A percentile compares a stretch with the other conserved stretches of the same genome.
These are phyloP conservation scores for Ctenodactylus gundi DNA, from an alignment of 2,113 vertebrate species.

Conservation along the genomic window DNA sequence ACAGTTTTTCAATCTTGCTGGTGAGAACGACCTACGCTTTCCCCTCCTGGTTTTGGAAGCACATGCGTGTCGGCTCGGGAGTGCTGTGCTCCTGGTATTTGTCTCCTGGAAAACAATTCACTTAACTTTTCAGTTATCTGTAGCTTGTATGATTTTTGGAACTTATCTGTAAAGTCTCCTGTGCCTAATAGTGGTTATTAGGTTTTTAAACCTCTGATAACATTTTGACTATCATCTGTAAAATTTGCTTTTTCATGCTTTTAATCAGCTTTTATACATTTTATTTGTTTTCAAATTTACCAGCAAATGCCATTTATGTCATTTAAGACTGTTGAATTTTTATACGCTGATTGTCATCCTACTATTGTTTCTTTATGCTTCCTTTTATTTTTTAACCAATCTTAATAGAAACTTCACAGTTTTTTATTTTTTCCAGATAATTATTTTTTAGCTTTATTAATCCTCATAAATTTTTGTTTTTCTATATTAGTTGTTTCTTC, in stretches of 20 bases:
- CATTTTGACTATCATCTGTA: neutral
- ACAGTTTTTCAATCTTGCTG: neutral
- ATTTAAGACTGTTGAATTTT: neutral
- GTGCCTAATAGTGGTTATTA: neutral
- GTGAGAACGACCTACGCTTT: neutral
- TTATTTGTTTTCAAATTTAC: neutral
- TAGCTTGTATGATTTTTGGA: neutral
- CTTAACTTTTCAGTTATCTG: neutral
- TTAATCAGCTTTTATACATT: neutral
- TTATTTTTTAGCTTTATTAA: neutral
- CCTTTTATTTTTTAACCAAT: neutral
- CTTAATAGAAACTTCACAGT: neutral
- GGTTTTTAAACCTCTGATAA: constrained; percentile 38
- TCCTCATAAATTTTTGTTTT: neutral
- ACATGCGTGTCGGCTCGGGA: no score
- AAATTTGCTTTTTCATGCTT: neutral
- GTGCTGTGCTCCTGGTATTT: neutral
- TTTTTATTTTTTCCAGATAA: neutral
- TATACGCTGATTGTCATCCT: neutral
- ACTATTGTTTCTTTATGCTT: neutral
- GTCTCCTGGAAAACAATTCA: neutral
- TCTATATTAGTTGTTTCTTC: neutral
- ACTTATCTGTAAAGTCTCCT: neutral
- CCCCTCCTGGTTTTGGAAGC: neutral
- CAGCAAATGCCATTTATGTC: neutral